Conservation (phyloP, 2,888 invertebrate species). For the Trichogramma evanescens region DNA sequence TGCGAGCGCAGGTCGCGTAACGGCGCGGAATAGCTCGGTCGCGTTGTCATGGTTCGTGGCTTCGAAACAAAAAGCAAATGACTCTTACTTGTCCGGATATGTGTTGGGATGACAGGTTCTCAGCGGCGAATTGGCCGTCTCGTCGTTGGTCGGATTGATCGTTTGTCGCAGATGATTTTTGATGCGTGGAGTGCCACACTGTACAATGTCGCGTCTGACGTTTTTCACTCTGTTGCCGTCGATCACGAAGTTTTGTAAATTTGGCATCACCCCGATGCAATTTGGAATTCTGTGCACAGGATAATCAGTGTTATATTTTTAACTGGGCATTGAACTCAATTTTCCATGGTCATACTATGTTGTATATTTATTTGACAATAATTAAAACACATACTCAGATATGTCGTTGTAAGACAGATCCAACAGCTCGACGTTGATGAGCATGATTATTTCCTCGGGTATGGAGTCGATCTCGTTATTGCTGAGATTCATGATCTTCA, state of each 20-base stretch:
- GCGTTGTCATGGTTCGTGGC: background rate
- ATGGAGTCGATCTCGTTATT: slow-evolving; percentile 73
- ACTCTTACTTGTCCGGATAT: slow-evolving; percentile 54
- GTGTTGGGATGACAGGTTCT: slow-evolving; percentile 24
- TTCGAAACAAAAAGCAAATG: background rate
- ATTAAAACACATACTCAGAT: slow-evolving; percentile 43
- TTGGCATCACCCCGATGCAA: slow-evolving; percentile 62
- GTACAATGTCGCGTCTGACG: slow-evolving; percentile 74
- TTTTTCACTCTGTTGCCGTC: slow-evolving; percentile 81
- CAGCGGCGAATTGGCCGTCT: slow-evolving; percentile 44
- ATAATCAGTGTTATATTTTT: background rate
- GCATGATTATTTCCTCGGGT: slow-evolving; percentile 70
- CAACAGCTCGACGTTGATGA: slow-evolving; percentile 71
- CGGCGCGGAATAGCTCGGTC: background rate
- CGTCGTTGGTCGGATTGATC: slow-evolving; percentile 46
- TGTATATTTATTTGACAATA: background rate
- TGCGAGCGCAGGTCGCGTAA: too few relatives aligned
- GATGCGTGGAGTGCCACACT: slow-evolving; percentile 75
- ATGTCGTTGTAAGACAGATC: slow-evolving; percentile 78
- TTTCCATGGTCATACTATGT: background rate
- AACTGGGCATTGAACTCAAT: background rate
- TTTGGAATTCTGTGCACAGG: slow-evolving; percentile 56
- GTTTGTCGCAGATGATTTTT: slow-evolving; percentile 70
- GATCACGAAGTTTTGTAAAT: slow-evolving; percentile 73
- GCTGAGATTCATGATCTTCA: slow-evolving; percentile 70